phyloP scores from a whole-genome alignment of 2,888 invertebrate species.

The Brenthis hecate region DNA sequence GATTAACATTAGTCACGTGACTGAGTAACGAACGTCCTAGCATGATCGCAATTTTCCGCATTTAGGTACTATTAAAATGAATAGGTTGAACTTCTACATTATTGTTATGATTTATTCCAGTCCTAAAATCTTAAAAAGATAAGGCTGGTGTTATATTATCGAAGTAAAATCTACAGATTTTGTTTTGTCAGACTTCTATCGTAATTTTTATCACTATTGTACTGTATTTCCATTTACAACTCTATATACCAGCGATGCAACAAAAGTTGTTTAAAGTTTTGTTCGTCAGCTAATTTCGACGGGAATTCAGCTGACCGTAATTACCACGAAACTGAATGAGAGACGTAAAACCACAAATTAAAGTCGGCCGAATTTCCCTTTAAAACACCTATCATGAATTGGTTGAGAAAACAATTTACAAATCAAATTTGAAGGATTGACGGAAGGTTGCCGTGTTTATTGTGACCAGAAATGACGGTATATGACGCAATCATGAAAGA shows the following conservation, averaged over 20 bases:
- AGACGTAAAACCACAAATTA: constrained; percentile 52
- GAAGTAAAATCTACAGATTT: background rate
- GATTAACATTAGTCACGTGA: no score
- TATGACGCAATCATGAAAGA: background rate
- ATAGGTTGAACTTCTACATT: no score
- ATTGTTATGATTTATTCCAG: no score
- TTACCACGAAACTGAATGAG: constrained; percentile 47
- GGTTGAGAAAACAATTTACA: constrained; percentile 46
- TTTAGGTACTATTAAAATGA: no score
- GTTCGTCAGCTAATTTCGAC: constrained; percentile 42
- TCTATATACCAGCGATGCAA: constrained; percentile 14
- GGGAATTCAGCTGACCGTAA: constrained; percentile 46
- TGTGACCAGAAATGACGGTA: background rate
- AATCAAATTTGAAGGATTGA: constrained; percentile 29
- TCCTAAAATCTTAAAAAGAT: no score
- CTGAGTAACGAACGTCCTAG: no score
- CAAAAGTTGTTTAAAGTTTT: constrained; percentile 31
- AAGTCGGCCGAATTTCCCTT: constrained; percentile 50
- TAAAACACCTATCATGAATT: constrained; percentile 47
- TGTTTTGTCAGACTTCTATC: background rate
- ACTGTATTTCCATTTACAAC: constrained; percentile 1
- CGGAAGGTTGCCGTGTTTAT: constrained; percentile 21
- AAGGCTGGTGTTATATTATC: no score
- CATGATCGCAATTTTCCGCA: no score
- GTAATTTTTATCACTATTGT: background rate